Percentiles rank a stretch among this genome's conserved stretches.
These are phyloP conservation scores for Chelonus formosanus DNA, from an alignment of 2,888 invertebrate species.

Conservation along the genomic window DNA sequence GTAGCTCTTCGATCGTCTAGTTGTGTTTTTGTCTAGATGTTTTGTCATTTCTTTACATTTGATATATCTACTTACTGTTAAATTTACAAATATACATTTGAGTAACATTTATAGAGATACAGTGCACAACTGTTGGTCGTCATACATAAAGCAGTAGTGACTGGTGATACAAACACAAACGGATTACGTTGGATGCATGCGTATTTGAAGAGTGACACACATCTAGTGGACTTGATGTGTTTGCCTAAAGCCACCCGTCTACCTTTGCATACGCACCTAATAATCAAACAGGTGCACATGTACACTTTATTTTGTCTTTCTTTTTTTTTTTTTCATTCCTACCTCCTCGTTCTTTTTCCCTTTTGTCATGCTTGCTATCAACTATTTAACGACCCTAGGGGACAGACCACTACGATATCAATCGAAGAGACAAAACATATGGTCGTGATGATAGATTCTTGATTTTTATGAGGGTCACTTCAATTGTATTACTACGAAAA, in stretches of 20 bases:
- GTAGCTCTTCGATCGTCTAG: constrained; percentile 36
- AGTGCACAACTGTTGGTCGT: background rate
- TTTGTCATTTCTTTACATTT: background rate
- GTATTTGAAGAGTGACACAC: constrained; percentile 59
- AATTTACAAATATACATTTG: background rate
- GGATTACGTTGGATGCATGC: constrained; percentile 31
- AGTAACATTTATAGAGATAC: background rate
- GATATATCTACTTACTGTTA: background rate
- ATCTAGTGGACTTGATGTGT: constrained; percentile 39
- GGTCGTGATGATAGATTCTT: constrained; percentile 63
- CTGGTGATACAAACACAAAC: constrained; percentile 29
- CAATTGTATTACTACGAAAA: constrained; percentile 42
- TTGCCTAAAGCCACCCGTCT: constrained; percentile 29
- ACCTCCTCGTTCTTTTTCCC: background rate
- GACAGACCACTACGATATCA: constrained; percentile 51
- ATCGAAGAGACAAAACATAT: constrained; percentile 60
- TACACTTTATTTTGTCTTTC: constrained; percentile 7
- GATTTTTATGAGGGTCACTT: constrained; percentile 59
- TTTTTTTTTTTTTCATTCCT: constrained; percentile 3
- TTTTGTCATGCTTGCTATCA: constrained; percentile 7
- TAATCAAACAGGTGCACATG: constrained; percentile 34
- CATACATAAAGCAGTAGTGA: background rate
- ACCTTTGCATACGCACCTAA: constrained; percentile 16
- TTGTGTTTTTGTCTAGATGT: background rate
- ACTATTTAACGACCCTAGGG: constrained; percentile 9